phyloP scores from a whole-genome alignment of 2,797 vertebrate genomes.

The Pangasius macronema region DNA sequence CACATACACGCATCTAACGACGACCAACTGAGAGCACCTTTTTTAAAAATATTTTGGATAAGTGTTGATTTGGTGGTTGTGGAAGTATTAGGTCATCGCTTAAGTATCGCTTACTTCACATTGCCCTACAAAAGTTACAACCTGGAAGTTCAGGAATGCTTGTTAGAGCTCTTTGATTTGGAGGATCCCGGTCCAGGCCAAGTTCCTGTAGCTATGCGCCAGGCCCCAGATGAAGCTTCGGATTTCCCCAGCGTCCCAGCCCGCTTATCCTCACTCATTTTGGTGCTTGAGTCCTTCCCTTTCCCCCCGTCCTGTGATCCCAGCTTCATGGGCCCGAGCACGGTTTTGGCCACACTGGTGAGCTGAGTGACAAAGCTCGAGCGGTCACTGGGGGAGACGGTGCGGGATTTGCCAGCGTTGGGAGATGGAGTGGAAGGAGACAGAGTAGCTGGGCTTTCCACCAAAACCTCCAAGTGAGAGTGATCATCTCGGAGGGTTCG shows the following conservation, averaged over 20 bases:
- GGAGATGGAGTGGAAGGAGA: conserved; percentile 67
- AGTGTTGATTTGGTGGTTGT: conserved; percentile 53
- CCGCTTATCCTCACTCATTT: conserved; percentile 69
- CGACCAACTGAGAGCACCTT: conserved; percentile 63
- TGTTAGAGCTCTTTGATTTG: conserved; percentile 67
- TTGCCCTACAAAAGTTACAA: conserved; percentile 33
- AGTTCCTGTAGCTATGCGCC: conserved; percentile 56
- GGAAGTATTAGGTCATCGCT: conserved; percentile 17
- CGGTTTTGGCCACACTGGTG: conserved; percentile 77
- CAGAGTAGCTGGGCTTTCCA: conserved; percentile 76
- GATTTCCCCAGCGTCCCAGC: conserved; percentile 65
- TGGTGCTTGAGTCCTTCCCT: conserved; percentile 65
- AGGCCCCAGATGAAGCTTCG: conserved; percentile 60
- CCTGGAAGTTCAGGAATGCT: conserved; percentile 66
- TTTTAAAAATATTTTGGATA: conserved; percentile 41
- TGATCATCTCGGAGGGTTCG: conserved; percentile 70
- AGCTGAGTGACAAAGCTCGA: conserved; percentile 76
- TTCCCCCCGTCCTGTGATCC: conserved; percentile 66
- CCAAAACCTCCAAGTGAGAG: conserved; percentile 77
- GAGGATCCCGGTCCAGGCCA: conserved; percentile 48
- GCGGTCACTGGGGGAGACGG: conserved; percentile 72
- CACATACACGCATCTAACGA: conserved; percentile 56
- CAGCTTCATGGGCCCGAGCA: conserved; percentile 74
- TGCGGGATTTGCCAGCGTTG: conserved; percentile 69
- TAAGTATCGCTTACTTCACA: neutral